Evolutionary conservation across 2,797 vertebrate species (phyloP), one percentile per base, ranked within the genome.

Genomic region (Heteromormyrus szaboi): DNA sequence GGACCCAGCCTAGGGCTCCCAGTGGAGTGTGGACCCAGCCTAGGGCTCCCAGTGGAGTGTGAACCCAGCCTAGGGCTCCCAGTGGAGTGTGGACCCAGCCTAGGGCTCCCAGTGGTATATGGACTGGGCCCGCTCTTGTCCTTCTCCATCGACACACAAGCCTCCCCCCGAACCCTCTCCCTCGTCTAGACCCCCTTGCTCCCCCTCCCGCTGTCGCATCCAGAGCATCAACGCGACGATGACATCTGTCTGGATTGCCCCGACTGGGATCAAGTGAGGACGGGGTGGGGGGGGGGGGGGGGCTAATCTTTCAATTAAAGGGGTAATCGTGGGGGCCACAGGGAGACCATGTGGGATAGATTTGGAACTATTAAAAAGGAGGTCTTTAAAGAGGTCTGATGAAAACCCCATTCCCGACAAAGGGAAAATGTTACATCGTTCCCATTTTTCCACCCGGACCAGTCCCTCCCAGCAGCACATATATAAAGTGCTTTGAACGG

Each of bases 271-370:
- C 91, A 89, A 44, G 22, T 54, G 89, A 93, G 93, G 92, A 87
- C 86, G 4, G 29, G 62, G 56, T 22, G 85, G 79, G 90, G 0
- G 22, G 90, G 89, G 93, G n/a, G 91, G 91, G 92, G 94, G 90
- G 89, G 88, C 81, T 62, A 89, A 87, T 89, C 90, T 81, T 87
- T 41, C 54, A 29, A 29, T 56, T 59, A 62, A 65, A n/a, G 22
- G 41, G 51, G 51, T 29, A 87, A 65, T 79, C 5, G 22, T 25
- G 91, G 91, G 93, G 94, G 8, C 91, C 92, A 85, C 37, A 11
- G 90, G 48, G 72, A 79, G 53, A 79, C 91, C 96, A 97, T 96
- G 94, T 97, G 96, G 96, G 94, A 96, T 94, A 94, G 96, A 97
- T 97, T 97, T 97, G 93, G 93, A 92, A 90, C 94, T 91, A 92